Percentiles rank a stretch among this genome's conserved stretches.
These are phyloP conservation scores for Carollia perspicillata DNA, from an alignment of 2,113 vertebrate genomes.

Conservation along the genomic window DNA sequence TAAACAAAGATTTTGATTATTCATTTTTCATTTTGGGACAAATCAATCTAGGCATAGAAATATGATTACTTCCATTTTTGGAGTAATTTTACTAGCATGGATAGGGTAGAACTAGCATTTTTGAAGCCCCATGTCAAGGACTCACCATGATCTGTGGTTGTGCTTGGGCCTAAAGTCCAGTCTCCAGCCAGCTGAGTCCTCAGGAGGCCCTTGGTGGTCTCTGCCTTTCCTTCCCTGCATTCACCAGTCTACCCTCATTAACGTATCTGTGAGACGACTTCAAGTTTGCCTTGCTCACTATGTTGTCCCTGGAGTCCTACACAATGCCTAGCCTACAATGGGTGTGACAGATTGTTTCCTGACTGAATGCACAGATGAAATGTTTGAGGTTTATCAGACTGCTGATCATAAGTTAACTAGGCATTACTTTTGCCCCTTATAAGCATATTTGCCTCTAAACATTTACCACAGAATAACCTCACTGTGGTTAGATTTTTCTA, in stretches of 20 bases:
- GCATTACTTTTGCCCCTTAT: background rate
- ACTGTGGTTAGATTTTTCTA: background rate
- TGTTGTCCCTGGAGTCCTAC: background rate
- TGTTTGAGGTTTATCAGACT: background rate
- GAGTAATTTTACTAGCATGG: background rate
- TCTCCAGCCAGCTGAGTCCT: background rate
- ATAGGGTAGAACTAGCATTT: background rate
- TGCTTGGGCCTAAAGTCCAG: background rate
- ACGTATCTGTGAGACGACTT: background rate
- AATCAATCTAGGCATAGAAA: background rate
- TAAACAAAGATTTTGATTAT: background rate
- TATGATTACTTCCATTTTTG: background rate
- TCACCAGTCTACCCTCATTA: background rate
- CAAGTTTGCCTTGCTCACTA: background rate
- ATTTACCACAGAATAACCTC: background rate
- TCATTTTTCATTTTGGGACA: background rate
- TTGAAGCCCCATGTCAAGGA: background rate
- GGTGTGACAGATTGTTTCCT: background rate
- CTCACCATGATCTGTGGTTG: too few species aligned
- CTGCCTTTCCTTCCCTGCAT: background rate
- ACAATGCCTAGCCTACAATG: background rate
- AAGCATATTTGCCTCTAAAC: background rate
- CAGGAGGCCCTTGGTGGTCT: accelerated
- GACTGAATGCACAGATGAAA: background rate
- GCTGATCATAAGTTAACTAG: background rate